These are phyloP conservation scores for Glaucomys volans DNA, from an alignment of 2,113 vertebrate species.

Conservation along the genomic window DNA sequence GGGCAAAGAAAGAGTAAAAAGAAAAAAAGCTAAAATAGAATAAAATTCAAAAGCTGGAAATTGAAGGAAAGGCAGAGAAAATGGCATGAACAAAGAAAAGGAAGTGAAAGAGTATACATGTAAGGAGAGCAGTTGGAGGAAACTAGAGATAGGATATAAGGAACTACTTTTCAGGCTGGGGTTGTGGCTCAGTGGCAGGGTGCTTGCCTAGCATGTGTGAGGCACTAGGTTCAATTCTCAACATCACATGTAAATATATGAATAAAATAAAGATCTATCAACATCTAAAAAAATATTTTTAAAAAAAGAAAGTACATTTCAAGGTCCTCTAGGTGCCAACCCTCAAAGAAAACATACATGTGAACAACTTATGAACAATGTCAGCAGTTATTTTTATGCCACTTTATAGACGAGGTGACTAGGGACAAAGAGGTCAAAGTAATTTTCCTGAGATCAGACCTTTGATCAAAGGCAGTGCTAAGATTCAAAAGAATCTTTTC, in stretches of 20 bases:
- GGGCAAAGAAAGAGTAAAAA: background rate
- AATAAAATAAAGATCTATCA: too few relatives aligned
- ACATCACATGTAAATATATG: too few relatives aligned
- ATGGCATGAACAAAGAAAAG: background rate
- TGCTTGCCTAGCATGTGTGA: too few relatives aligned
- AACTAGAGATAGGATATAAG: background rate
- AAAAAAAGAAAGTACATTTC: too few relatives aligned
- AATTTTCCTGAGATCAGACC: background rate
- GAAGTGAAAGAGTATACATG: background rate
- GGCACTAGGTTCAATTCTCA: too few relatives aligned
- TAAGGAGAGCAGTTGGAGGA: background rate
- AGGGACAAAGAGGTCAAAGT: slow-evolving; percentile 27
- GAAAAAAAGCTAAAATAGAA: background rate
- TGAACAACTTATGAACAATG: background rate
- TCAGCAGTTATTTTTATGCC: slow-evolving; percentile 25
- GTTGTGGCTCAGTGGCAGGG: too few relatives aligned
- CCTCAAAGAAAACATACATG: background rate
- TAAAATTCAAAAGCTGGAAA: slow-evolving; percentile 25
- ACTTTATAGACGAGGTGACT: slow-evolving; percentile 29
- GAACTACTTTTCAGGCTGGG: background rate
- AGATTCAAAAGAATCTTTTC: slow-evolving; percentile 46
- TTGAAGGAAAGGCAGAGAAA: slow-evolving; percentile 32
- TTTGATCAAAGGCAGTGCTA: background rate
- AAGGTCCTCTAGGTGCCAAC: background rate
- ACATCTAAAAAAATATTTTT: too few relatives aligned